Evolutionary conservation across 2,113 vertebrate species (phyloP), one percentile per base, ranked within the genome.

Genomic region (Hystrix brachyura): DNA sequence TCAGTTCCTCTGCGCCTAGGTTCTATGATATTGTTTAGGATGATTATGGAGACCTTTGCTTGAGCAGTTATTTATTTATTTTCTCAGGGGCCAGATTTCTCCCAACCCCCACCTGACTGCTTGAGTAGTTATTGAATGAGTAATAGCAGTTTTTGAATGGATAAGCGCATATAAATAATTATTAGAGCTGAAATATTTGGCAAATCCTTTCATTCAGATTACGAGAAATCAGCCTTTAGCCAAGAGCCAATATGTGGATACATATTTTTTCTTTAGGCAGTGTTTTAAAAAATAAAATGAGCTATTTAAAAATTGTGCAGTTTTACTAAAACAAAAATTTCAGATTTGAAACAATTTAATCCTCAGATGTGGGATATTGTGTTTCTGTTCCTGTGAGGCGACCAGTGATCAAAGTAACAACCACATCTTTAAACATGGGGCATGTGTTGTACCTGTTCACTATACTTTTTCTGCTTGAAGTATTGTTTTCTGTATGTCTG

Each of bases 321-420:
- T 74, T 96, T 96, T 87, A 71, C 14, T 69, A 43, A 80, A 92
- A 87, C 27, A 92, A 59, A 87, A 53, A 55, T 80, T 94, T 38
- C 11, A 57, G 21, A 65, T 78, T 88, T 55, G 32, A 85, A 91
- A 83, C 82, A 71, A 71, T 25, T 7, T 32, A 59, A 59, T 93
- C 43, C 15, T 67, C n/a, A 72, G 55, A 79, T 90, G 21, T 53
- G 48, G 38, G 23, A 32, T 32, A 27, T 59, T 53, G 4, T 65
- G 43, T 72, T 84, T 95, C 5, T 29, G 65, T 82, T 85, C n/a
- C 60, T 91, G 32, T n/a, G 72, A 87, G 53, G n/a, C 38, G 69
- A 34, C 43, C 53, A 43, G 2, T 55, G 19, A 60, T 88, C 17
- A 67, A 72, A 60, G 67, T 67, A 29, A 48, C n/a, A 86, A 55